Conservation (phyloP, 2,888 invertebrate species). For the Invenusta paracnida region DNA sequence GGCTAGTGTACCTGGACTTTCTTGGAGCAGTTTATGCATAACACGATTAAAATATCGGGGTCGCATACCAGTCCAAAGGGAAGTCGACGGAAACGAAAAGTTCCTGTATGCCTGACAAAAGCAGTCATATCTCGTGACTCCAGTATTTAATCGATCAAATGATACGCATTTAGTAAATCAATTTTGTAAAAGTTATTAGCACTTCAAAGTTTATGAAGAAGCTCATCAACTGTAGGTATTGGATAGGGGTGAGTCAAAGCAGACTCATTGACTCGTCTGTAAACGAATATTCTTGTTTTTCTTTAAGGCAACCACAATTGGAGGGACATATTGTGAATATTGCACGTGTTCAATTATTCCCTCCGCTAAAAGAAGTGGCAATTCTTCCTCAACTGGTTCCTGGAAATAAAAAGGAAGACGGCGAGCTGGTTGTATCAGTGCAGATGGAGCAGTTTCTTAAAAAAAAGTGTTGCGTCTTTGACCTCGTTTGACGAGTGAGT, state of each 20-base stretch:
- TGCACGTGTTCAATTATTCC: not conserved
- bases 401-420: too few species aligned
- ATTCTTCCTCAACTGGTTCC: not conserved
- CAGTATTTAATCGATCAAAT: not conserved
- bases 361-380: not conserved
- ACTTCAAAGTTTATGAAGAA: not conserved
- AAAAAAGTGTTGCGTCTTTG: too few species aligned
- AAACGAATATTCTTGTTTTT: conserved; percentile 14
- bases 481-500: too few species aligned
- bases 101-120: not conserved
- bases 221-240: conserved; percentile 11
- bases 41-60: not conserved
- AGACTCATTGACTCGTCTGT: not conserved
- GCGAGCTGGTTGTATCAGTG: too few species aligned
- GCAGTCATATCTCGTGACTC: conserved; percentile 30
- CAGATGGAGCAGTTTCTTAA: too few species aligned
- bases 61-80: conserved; percentile 12
- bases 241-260: not conserved
- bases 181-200: conserved; percentile 17
- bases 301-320: too few species aligned
- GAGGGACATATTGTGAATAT: not conserved
- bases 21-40: not conserved
- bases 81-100: not conserved
- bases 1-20: not conserved
- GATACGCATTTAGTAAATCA: conserved; percentile 5